phyloP scores from a whole-genome alignment of 1,140 invertebrate genomes.

The Zaprionus davidi region DNA sequence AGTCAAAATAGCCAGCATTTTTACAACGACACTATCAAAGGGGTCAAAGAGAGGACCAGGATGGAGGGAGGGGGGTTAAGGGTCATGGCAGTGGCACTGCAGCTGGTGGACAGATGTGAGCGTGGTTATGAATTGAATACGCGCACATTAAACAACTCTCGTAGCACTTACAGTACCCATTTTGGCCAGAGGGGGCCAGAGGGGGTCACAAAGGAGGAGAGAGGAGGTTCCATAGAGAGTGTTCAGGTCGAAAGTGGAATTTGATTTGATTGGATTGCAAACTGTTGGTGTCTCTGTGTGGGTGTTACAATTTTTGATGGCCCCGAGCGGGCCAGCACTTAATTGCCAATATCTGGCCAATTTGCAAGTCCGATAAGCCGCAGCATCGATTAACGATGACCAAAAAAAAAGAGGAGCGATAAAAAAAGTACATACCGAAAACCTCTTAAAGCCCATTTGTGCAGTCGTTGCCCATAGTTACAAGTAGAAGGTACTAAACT shows the following conservation, averaged over 20 bases:
- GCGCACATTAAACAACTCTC: constrained; percentile 71
- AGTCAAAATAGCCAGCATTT: constrained; percentile 43
- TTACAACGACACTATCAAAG: constrained; percentile 13
- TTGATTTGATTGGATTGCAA: constrained; percentile 70
- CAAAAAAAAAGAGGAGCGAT: constrained; percentile 13
- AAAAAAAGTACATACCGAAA: constrained; percentile 33
- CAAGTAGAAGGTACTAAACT: background rate
- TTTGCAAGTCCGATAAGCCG: constrained; percentile 33
- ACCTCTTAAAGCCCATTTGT: constrained; percentile 9
- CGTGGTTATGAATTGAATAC: constrained; percentile 79
- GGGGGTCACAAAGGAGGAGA: too few species aligned
- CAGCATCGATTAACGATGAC: constrained; percentile 35
- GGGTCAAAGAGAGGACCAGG: background rate
- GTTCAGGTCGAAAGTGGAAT: constrained; percentile 58
- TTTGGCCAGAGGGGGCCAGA: background rate
- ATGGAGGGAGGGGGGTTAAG: background rate
- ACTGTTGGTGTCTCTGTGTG: constrained; percentile 28
- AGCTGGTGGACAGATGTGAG: constrained; percentile 41
- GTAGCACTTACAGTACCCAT: constrained; percentile 4
- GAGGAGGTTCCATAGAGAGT: background rate
- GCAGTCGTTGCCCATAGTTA: background rate
- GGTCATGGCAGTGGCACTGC: background rate
- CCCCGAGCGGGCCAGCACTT: constrained; percentile 43
- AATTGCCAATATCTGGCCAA: constrained; percentile 62
- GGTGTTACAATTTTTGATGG: constrained; percentile 62